Conservation (phyloP, 2,888 invertebrate species). For the Holacanthella duospinosa region DNA sequence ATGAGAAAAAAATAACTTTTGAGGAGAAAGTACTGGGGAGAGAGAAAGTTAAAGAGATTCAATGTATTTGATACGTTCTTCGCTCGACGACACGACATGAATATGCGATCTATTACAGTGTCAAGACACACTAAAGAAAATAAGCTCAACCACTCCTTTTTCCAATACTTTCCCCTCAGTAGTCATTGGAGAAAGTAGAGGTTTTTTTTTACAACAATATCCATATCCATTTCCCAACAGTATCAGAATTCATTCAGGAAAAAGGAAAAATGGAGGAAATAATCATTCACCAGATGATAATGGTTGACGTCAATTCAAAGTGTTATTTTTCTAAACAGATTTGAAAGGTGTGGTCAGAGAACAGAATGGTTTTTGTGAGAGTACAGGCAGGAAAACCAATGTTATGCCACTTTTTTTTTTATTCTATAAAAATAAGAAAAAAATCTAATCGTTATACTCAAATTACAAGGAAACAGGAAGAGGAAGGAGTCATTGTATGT, state of each 20-base stretch:
- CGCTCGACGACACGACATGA: background rate
- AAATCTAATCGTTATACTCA: too few relatives aligned
- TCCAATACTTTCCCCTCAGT: too few relatives aligned
- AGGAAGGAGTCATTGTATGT: too few relatives aligned
- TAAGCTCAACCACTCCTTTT: background rate
- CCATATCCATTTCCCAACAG: background rate
- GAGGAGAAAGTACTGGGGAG: background rate
- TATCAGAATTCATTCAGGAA: background rate
- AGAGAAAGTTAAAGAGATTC: background rate
- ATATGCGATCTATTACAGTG: slow-evolving; percentile 9
- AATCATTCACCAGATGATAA: background rate
- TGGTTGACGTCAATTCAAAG: background rate
- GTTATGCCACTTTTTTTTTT: too few relatives aligned
- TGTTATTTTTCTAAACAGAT: background rate
- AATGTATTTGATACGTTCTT: background rate
- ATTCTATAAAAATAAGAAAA: too few relatives aligned
- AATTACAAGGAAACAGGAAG: too few relatives aligned
- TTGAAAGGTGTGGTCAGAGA: slow-evolving; percentile 1
- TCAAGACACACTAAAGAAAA: background rate
- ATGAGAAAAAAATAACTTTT: slow-evolving; percentile 24
- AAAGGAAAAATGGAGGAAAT: background rate
- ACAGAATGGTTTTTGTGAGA: background rate
- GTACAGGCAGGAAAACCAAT: background rate
- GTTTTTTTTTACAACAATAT: background rate
- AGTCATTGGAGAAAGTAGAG: too few relatives aligned